Conservation (phyloP, 2,113 vertebrate species). For the Heterotilapia buettikoferi region DNA sequence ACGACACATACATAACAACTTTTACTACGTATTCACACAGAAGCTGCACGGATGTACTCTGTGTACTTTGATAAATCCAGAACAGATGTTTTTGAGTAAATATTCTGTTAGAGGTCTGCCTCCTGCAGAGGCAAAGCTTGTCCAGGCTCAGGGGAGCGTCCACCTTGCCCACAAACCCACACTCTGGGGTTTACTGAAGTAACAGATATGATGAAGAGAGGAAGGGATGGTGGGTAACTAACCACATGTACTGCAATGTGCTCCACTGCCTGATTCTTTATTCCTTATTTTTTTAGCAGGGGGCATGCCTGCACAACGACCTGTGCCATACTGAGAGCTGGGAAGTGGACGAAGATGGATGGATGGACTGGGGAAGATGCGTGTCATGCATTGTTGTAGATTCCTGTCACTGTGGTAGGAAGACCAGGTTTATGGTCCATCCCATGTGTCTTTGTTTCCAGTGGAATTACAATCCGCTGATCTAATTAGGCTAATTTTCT, state of each 20-base stretch:
- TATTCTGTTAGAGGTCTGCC: background rate
- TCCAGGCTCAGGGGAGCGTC: background rate
- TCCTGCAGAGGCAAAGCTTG: background rate
- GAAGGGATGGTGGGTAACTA: background rate
- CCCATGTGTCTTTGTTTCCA: background rate
- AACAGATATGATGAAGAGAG: background rate
- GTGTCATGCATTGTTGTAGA: background rate
- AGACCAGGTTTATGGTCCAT: background rate
- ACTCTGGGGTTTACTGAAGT: background rate
- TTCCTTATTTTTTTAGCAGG: background rate
- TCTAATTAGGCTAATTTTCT: conserved; percentile 10
- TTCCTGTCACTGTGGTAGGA: background rate
- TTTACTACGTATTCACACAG: background rate
- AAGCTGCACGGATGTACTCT: background rate
- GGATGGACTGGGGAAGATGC: background rate
- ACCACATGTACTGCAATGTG: background rate
- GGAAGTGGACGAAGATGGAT: background rate
- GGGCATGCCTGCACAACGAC: rapidly evolving
- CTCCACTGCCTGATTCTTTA: background rate
- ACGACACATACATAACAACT: background rate
- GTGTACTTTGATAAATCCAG: background rate
- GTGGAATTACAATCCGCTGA: background rate
- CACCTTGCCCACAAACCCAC: background rate
- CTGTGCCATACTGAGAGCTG: background rate
- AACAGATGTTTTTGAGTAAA: conserved; percentile 7